Percentiles rank a stretch among this genome's conserved stretches.
phyloP scores from a whole-genome alignment of 1,140 invertebrate species.

The Conus ventricosus region DNA sequence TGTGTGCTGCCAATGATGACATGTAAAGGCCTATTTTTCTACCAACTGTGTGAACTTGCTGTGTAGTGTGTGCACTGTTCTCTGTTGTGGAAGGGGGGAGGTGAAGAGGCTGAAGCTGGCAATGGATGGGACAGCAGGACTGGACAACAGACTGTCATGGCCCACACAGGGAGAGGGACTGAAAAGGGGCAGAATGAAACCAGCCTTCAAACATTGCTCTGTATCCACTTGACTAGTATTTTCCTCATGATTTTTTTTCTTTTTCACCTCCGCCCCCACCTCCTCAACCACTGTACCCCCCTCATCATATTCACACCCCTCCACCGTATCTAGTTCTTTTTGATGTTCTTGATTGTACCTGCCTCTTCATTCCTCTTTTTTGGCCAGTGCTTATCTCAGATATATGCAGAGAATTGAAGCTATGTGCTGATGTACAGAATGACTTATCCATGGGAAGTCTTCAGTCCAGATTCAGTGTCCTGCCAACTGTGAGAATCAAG shows the following conservation, averaged over 20 bases:
- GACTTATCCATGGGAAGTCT: not conserved
- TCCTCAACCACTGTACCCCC: too few species aligned
- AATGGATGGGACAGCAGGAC: not conserved
- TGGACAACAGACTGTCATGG: not conserved
- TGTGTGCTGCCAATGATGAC: not conserved
- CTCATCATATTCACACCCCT: not conserved
- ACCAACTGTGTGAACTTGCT: not conserved
- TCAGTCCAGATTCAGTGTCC: too few species aligned
- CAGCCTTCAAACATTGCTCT: not conserved
- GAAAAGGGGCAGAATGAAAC: constrained; percentile 2
- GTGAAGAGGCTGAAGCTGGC: not conserved
- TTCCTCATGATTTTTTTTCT: not conserved
- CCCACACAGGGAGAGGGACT: not conserved
- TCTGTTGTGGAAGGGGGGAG: not conserved
- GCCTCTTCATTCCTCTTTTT: not conserved
- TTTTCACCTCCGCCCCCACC: not conserved
- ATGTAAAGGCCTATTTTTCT: not conserved
- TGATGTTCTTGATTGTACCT: not conserved
- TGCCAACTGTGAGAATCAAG: too few species aligned
- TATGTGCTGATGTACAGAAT: not conserved
- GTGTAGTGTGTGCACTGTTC: not conserved
- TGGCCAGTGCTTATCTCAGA: not conserved
- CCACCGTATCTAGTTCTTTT: not conserved
- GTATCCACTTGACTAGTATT: not conserved
- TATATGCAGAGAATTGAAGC: not conserved